Conservation (phyloP, 2,113 vertebrate genomes). For the Reinhardtius hippoglossoides region DNA sequence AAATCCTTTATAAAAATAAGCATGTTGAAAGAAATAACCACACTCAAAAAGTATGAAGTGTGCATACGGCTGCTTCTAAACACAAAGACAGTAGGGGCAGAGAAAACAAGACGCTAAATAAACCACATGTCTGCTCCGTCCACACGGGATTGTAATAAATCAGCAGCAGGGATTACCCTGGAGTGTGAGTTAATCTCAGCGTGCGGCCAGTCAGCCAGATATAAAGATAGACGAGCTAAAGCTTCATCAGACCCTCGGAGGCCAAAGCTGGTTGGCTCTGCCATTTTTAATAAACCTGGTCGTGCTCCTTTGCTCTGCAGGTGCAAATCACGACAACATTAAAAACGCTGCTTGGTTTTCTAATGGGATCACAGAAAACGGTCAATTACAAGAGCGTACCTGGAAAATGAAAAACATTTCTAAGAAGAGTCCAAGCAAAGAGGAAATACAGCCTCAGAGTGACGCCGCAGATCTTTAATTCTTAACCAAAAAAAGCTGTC, state of each 20-base stretch:
- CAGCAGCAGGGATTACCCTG: slow-evolving; percentile 67
- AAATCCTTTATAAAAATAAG: background rate
- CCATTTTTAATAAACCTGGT: slow-evolving; percentile 20
- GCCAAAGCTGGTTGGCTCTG: slow-evolving; percentile 35
- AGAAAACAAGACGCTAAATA: slow-evolving; percentile 35
- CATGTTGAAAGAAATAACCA: background rate
- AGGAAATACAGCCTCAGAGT: too few species aligned
- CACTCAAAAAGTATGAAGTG: background rate
- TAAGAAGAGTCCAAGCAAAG: background rate
- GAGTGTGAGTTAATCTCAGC: slow-evolving; percentile 68
- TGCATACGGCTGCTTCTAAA: background rate
- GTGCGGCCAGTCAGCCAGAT: slow-evolving; percentile 42
- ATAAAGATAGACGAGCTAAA: slow-evolving; percentile 52
- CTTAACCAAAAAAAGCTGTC: background rate
- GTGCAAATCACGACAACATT: slow-evolving; percentile 9
- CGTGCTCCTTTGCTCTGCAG: background rate
- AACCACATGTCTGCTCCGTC: slow-evolving; percentile 39
- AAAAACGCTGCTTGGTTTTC: slow-evolving; percentile 1
- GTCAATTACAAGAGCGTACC: background rate
- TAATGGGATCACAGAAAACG: background rate
- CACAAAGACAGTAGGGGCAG: background rate
- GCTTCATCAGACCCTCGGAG: slow-evolving; percentile 26
- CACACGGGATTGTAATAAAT: slow-evolving; percentile 57
- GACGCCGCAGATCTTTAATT: too few species aligned
- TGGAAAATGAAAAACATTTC: slow-evolving; percentile 12